phyloP scores from a whole-genome alignment of 92 coral and sea anemone species.

The Siderastrea radians region DNA sequence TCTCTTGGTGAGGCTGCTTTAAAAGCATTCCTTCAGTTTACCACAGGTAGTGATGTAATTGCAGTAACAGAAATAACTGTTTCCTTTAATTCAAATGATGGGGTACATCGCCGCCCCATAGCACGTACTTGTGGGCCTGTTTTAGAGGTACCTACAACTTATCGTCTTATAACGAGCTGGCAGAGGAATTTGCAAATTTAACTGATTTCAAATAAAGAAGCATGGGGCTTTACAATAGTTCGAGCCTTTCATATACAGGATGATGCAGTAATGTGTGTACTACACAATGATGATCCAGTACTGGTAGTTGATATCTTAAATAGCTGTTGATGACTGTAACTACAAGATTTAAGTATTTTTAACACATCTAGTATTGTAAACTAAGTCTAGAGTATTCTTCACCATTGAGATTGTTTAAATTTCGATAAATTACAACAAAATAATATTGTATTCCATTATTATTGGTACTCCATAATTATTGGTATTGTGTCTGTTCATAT shows the following conservation, averaged over 20 bases:
- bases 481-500: conserved; percentile 20
- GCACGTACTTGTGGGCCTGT: conserved; percentile 70
- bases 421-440: conserved; percentile 17
- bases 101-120: conserved; percentile 60
- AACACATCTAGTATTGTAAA: conserved; percentile 32
- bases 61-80: conserved; percentile 24
- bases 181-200: conserved; percentile 58
- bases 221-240: conserved; percentile 52
- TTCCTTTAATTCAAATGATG: conserved; percentile 43
- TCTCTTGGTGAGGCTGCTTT: conserved; percentile 60
- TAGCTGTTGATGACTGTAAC: conserved; percentile 36
- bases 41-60: conserved; percentile 46
- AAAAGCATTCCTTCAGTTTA: conserved; percentile 58
- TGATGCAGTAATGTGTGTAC: no score
- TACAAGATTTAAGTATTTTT: conserved; percentile 24
- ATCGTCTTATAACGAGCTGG: conserved; percentile 63
- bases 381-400: conserved; percentile 19
- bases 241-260: conserved; percentile 42
- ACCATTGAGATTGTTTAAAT: conserved; percentile 10
- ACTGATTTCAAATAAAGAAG: conserved; percentile 36
- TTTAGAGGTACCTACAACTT: conserved; percentile 63
- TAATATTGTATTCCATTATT: conserved; percentile 5
- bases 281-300: conserved; percentile 29
- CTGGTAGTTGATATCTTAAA: conserved; percentile 34
- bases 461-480: conserved; percentile 3